Evolutionary conservation across 1,140 invertebrate species (phyloP), one percentile per base, ranked within the genome.

Genomic region (Drosophila navojoa): DNA sequence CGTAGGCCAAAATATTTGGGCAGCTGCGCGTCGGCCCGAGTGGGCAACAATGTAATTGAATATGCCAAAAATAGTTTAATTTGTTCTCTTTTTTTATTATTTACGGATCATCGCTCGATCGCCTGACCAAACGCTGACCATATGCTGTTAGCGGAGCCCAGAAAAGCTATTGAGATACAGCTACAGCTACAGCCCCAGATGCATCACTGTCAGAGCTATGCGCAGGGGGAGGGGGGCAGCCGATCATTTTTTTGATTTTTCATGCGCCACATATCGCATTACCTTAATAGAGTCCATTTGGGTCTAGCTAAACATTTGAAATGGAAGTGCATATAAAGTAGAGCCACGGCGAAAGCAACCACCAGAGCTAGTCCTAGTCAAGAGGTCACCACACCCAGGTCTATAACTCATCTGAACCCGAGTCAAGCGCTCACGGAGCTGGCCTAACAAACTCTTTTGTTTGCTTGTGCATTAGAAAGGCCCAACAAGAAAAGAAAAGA

Each of bases 281-380:
- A 70, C 80, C 63, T 84, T 85, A 85, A 84, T 84, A 85, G 77
- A 76, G 76, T 76, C 72, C 79, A 79, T 84, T 79, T 62, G 64
- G 71, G 58, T 53, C 55, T 29, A 45, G 25, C 44, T 50, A 22
- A 67, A 40, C 5, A 15, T 38, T 63, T 59, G 45, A 38, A 59
- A 71, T 47, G 16, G 38, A 64, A 71, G 61, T 67, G 74, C 78
- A 76, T 69, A 59, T 44, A 57, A 74, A 70, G 61, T 58, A 70
- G 49, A 74, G 49, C 61, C 74, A 29, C 44, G 27, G 57, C 22
- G 19, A 45, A 22, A 52, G 59, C 78, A 76, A 85, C 67, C 81
- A 86, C 71, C 81, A 6, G 16, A 15, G 27, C 35, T n/a, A n/a
- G 32, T 40, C 4, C 16, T 15, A 47, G 50, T 44, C 32, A 25